phyloP scores from a whole-genome alignment of 35 echinoderm and acorn worm species.

The Heliocidaris tuberculata region DNA sequence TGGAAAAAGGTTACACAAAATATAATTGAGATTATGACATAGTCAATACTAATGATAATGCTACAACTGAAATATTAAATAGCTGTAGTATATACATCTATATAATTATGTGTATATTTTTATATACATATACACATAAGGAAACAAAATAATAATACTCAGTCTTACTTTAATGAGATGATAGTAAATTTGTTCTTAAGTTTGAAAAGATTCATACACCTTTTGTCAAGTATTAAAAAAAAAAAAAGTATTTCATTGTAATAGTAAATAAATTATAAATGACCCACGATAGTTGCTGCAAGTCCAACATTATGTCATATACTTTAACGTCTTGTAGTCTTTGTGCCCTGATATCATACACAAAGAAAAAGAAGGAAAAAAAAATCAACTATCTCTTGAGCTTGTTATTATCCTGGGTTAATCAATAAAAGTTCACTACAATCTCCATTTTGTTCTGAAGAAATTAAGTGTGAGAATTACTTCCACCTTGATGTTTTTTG shows the following conservation, averaged over 20 bases:
- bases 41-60: background rate
- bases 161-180: background rate
- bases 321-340: background rate
- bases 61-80: conserved; percentile 19
- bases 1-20: conserved; percentile 12
- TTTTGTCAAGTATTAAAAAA: background rate
- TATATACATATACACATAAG: background rate
- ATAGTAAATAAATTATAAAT: background rate
- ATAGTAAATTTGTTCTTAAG: background rate
- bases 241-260: background rate
- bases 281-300: background rate
- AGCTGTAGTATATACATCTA: conserved; percentile 4
- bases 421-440: too few relatives aligned
- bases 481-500: background rate
- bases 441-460: background rate
- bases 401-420: background rate
- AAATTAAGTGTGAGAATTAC: background rate
- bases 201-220: background rate
- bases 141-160: background rate
- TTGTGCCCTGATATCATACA: background rate
- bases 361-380: background rate
- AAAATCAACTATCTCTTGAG: background rate
- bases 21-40: background rate
- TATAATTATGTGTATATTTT: background rate
- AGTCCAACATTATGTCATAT: background rate